Evolutionary conservation across 2,888 invertebrate species (phyloP).

Genomic region (Mycalesis mineus): DNA sequence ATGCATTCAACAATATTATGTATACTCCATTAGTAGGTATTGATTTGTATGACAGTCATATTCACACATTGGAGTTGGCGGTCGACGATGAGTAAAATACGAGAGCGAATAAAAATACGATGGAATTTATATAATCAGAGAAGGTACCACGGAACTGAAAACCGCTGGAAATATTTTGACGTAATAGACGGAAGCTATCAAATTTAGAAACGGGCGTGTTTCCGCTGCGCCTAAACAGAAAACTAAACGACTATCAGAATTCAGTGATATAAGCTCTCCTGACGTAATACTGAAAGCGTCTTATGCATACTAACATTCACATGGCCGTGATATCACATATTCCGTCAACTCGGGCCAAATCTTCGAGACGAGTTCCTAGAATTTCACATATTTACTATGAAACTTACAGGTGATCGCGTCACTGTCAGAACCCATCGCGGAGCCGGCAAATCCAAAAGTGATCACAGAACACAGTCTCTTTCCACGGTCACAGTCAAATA

Average conservation of each 20-base stretch:
- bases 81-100: constrained; percentile 30
- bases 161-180: constrained; percentile 1
- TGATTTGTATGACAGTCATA: neutral
- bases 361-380: neutral
- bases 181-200: constrained; percentile 1
- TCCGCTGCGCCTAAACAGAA: neutral
- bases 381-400: neutral
- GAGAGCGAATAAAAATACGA: constrained; percentile 37
- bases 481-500: constrained; percentile 14
- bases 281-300: constrained; percentile 17
- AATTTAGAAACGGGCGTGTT: constrained; percentile 5
- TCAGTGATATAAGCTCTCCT: constrained; percentile 14
- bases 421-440: constrained; percentile 53
- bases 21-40: neutral
- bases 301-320: neutral
- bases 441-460: constrained; percentile 33
- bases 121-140: constrained; percentile 13
- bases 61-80: constrained; percentile 36
- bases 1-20: too few species aligned
- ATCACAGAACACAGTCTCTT: constrained; percentile 31
- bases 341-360: neutral
- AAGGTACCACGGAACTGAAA: constrained; percentile 4
- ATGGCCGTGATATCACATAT: neutral
- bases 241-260: neutral
- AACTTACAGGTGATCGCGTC: constrained; percentile 60